phyloP scores from a whole-genome alignment of 1,140 invertebrate genomes.

The Bombus superbus region DNA sequence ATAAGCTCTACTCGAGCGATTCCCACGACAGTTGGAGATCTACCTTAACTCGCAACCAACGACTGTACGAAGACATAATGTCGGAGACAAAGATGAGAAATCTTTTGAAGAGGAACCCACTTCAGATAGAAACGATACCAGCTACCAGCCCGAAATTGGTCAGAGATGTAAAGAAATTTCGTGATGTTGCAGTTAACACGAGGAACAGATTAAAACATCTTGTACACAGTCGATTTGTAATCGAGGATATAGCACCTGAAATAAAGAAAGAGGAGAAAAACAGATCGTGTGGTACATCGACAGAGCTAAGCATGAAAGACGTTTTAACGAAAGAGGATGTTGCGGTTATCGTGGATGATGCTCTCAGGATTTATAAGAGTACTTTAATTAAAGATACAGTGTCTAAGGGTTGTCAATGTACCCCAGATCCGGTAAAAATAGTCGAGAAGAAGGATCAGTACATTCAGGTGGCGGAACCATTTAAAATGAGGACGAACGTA shows the following conservation, averaged over 20 bases:
- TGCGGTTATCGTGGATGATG: constrained; percentile 66
- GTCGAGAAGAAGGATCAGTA: constrained; percentile 72
- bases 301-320: constrained; percentile 69
- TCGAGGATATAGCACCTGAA: constrained; percentile 66
- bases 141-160: constrained; percentile 35
- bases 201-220: constrained; percentile 50
- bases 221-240: constrained; percentile 49
- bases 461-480: constrained; percentile 76
- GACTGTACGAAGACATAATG: constrained; percentile 44
- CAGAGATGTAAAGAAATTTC: constrained; percentile 33
- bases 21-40: constrained; percentile 44
- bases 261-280: constrained; percentile 42
- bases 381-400: constrained; percentile 60
- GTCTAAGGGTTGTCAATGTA: constrained; percentile 61
- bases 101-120: constrained; percentile 42
- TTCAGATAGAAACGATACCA: constrained; percentile 59
- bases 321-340: constrained; percentile 69
- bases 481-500: constrained; percentile 75
- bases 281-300: constrained; percentile 63
- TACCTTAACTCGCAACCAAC: constrained; percentile 37
- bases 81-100: constrained; percentile 46
- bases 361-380: constrained; percentile 67
- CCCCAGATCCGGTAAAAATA: background rate
- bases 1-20: constrained; percentile 34
- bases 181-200: constrained; percentile 64